Percentiles rank a stretch among this genome's conserved stretches.
Conservation (phyloP, 2,797 vertebrate genomes). For the Prunella strophiata region DNA sequence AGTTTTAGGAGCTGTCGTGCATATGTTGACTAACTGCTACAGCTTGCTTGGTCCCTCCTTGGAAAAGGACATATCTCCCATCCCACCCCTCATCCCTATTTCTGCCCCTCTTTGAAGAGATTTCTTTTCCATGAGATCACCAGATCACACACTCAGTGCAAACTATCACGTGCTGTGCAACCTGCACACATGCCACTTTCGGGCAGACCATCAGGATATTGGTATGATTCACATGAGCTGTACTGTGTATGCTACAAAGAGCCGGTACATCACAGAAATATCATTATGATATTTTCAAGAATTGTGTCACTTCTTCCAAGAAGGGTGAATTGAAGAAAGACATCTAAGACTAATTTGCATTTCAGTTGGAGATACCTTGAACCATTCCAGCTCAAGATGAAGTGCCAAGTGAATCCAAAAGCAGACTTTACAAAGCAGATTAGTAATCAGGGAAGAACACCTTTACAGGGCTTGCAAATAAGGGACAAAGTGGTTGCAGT, state of each 20-base stretch:
- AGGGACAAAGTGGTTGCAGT: background rate
- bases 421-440: background rate
- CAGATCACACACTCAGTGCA: background rate
- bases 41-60: background rate
- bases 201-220: background rate
- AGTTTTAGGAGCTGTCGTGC: background rate
- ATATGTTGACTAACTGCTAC: background rate
- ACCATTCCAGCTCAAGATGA: background rate
- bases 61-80: background rate
- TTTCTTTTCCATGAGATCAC: background rate
- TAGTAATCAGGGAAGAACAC: background rate
- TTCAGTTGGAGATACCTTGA: constrained; percentile 15
- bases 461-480: background rate
- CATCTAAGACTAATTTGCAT: constrained; percentile 30
- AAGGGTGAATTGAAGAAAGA: constrained; percentile 9
- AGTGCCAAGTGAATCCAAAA: background rate
- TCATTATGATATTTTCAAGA: constrained; percentile 31
- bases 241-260: background rate
- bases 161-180: background rate
- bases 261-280: constrained; percentile 5
- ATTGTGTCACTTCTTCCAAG: constrained; percentile 40
- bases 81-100: background rate
- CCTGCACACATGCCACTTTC: background rate
- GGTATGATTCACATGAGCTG: constrained; percentile 35
- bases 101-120: background rate